A percentile compares a stretch with the other conserved stretches of the same genome.
Conservation (phyloP, 2,888 invertebrate genomes). For the Amiota communis region DNA sequence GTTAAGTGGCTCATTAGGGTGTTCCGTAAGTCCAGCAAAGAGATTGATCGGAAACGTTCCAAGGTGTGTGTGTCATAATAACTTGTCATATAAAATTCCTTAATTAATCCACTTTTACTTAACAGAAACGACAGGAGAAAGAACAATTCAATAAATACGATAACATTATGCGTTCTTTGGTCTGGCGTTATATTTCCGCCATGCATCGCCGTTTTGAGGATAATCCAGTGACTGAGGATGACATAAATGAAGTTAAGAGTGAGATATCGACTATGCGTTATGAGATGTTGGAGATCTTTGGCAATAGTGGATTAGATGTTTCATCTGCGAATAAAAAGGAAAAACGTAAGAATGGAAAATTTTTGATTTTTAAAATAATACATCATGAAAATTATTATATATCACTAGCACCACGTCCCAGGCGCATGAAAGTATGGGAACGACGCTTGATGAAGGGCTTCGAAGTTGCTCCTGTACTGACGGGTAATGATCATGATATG, state of each 20-base stretch:
- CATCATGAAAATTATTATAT: not conserved
- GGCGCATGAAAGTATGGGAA: slow-evolving; percentile 88
- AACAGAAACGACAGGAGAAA: slow-evolving; percentile 76
- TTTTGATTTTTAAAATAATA: not conserved
- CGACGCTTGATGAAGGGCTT: slow-evolving; percentile 91
- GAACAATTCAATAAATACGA: slow-evolving; percentile 82
- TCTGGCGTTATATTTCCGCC: slow-evolving; percentile 93
- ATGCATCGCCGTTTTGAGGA: slow-evolving; percentile 89
- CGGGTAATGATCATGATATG: slow-evolving; percentile 76
- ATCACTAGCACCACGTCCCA: slow-evolving; percentile 83
- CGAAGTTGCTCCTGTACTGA: slow-evolving; percentile 83
- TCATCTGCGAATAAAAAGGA: slow-evolving; percentile 83
- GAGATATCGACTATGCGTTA: slow-evolving; percentile 94
- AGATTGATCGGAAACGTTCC: slow-evolving; percentile 70
- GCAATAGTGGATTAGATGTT: slow-evolving; percentile 90
- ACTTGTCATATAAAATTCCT: not conserved
- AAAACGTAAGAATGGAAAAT: slow-evolving; percentile 76
- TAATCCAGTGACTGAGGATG: slow-evolving; percentile 92
- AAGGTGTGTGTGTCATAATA: slow-evolving; percentile 54
- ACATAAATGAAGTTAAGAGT: slow-evolving; percentile 94
- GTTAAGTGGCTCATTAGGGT: slow-evolving; percentile 84
- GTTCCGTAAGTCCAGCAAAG: slow-evolving; percentile 76
- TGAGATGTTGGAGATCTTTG: slow-evolving; percentile 91
- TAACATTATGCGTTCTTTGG: slow-evolving; percentile 89
- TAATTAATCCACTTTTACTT: not conserved